Evolutionary conservation across 2,797 vertebrate species (phyloP), one percentile per base, ranked within the genome.

Genomic region (Percopsis omiscomaycus): DNA sequence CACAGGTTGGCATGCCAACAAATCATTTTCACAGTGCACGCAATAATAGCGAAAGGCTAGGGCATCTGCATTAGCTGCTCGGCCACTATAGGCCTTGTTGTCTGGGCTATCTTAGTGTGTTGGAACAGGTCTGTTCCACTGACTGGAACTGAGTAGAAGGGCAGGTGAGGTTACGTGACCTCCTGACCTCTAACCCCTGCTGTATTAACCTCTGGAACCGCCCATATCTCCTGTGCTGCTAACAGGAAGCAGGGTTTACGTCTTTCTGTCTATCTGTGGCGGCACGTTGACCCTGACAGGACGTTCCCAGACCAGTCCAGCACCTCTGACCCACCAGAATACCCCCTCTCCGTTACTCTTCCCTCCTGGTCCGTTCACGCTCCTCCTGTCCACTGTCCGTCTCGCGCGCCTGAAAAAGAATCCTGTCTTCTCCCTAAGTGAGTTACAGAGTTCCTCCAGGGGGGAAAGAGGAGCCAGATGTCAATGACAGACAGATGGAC

Each of bases 41-140:
- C 52, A 73, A 49, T 48, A 10, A 15, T 12, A 15, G 47, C n/a
- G 47, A 22, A 22, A 1, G 22, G 22, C 22, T 42, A 42, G 37
- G 6, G 2, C 37, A 42, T 6, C 37, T 42, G 37, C 37, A 2
- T 2, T 42, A 9, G 37, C 37, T 42, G 37, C 37, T 42, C 9
- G 37, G 37, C 37, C 9, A 9, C 6, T 42, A 42, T 42, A 42
- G 37, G 37, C 37, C 37, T 3, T 28, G 52, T 29, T 12, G 27
- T 22, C 52, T 47, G 47, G n/a, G 13, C 66, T 11, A 12, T 75
- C 80, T 70, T 67, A 30, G 59, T 78, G 84, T 74, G 0, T 83
- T 86, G 76, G 62, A 86, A 72, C 79, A 86, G 78, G 86, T 90
- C 90, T 86, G 85, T 90, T 90, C 85, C 88, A 87, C 74, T 75